Evolutionary conservation across 92 coral and sea anemone species (phyloP).

Genomic region (Umimayanthus chanpuru): DNA sequence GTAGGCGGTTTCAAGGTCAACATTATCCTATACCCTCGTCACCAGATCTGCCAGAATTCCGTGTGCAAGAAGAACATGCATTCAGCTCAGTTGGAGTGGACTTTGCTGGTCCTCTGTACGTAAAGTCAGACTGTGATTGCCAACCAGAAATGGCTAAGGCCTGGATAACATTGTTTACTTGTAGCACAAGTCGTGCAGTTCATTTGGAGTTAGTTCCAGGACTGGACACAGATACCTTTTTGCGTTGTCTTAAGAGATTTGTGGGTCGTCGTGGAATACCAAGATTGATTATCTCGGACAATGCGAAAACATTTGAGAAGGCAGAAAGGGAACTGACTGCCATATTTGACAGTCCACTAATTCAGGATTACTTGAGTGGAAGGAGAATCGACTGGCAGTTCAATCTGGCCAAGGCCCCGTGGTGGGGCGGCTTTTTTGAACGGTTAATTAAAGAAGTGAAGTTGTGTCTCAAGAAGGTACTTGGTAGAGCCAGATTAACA

Average conservation of each 20-base stretch:
- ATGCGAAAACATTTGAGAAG: conserved; percentile 29
- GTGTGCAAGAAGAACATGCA: conserved; percentile 44
- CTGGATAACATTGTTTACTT: conserved; percentile 20
- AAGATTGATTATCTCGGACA: conserved; percentile 39
- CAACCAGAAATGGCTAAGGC: conserved; percentile 17
- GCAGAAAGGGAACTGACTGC: conserved; percentile 14
- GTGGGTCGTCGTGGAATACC: conserved; percentile 28
- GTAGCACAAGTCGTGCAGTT: conserved; percentile 30
- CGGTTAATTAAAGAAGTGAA: conserved; percentile 27
- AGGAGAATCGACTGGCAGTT: conserved; percentile 36
- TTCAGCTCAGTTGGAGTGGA: conserved; percentile 31
- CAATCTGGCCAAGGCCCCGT: conserved; percentile 31
- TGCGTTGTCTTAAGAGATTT: conserved; percentile 37
- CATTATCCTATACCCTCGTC: conserved; percentile 5
- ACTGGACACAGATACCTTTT: conserved; percentile 26
- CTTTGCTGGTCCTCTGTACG: conserved; percentile 36
- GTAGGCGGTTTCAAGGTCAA: conserved; percentile 30
- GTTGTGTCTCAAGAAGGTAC: conserved; percentile 40
- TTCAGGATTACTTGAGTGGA: not conserved
- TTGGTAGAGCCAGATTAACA: conserved; percentile 40
- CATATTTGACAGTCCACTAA: not conserved
- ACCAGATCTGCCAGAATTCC: conserved; percentile 39
- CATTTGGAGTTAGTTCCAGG: conserved; percentile 34
- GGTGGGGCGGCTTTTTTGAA: conserved; percentile 38
- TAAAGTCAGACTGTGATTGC: not conserved